phyloP scores from a whole-genome alignment of 35 echinoderm and acorn worm species.

The Stichopus chloronotus region DNA sequence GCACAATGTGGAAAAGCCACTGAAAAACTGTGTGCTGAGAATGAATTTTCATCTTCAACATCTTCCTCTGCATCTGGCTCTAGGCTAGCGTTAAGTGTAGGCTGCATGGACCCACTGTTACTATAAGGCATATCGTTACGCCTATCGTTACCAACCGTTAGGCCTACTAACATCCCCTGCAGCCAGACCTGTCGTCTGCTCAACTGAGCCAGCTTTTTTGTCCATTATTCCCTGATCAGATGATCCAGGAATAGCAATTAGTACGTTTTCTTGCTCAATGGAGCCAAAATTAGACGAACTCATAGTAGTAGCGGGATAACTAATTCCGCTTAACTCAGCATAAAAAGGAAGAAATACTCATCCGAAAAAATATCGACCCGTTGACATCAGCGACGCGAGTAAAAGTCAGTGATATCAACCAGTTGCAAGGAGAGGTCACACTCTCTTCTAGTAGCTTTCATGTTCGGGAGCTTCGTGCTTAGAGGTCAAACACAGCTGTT shows the following conservation, averaged over 20 bases:
- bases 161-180: not conserved
- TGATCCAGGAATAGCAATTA: not conserved
- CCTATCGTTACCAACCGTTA: not conserved
- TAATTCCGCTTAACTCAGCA: not conserved
- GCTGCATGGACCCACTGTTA: not conserved
- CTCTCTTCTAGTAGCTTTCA: conserved; percentile 5
- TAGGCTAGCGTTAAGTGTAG: not conserved
- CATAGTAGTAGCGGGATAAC: not conserved
- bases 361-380: not conserved
- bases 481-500: not conserved
- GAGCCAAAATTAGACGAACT: conserved; percentile 9
- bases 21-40: not conserved
- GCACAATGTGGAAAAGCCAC: not conserved
- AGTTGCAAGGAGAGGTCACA: not conserved
- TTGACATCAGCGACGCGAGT: not conserved
- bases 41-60: not conserved
- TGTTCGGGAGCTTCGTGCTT: not conserved
- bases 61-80: conserved; percentile 8
- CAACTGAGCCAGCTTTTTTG: conserved; percentile 21
- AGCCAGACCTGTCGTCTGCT: conserved; percentile 18
- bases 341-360: not conserved
- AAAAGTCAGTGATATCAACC: conserved; percentile 5
- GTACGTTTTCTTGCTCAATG: not conserved
- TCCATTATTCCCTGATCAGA: not conserved
- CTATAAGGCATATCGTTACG: too few species aligned